Percentiles rank a stretch among this genome's conserved stretches.
Conservation (phyloP, 2,113 vertebrate genomes). For the Meleagris gallopavo region DNA sequence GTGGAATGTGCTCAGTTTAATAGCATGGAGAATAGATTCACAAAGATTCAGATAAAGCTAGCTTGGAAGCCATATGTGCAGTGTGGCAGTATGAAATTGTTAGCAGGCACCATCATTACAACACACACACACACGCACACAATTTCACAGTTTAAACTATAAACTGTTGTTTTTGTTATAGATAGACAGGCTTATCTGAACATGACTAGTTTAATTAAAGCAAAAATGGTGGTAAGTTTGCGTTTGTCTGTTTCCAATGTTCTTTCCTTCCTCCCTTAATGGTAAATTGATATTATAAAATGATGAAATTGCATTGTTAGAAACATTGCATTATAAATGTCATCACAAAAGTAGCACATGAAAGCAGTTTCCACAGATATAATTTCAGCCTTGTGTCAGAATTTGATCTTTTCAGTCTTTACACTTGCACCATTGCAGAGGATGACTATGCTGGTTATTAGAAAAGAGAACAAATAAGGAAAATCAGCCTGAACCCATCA, state of each 20-base stretch:
- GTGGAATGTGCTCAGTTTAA: slow-evolving; percentile 79
- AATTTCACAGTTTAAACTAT: slow-evolving; percentile 75
- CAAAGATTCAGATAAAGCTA: slow-evolving; percentile 80
- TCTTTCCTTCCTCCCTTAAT: slow-evolving; percentile 50
- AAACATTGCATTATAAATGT: slow-evolving; percentile 62
- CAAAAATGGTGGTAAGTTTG: slow-evolving; percentile 51
- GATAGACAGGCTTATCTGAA: slow-evolving; percentile 72
- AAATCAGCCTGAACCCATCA: background rate
- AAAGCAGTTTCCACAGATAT: slow-evolving; percentile 59
- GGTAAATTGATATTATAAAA: slow-evolving; percentile 79
- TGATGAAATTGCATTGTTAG: slow-evolving; percentile 70
- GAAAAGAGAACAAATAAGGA: slow-evolving; percentile 1
- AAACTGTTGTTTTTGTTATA: slow-evolving; percentile 74
- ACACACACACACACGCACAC: background rate
- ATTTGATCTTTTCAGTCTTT: slow-evolving; percentile 41
- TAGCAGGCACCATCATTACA: slow-evolving; percentile 73
- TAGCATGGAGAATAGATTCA: slow-evolving; percentile 79
- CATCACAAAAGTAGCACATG: slow-evolving; percentile 52
- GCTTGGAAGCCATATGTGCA: slow-evolving; percentile 78
- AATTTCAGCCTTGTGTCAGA: slow-evolving; percentile 51
- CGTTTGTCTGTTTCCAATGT: slow-evolving; percentile 5
- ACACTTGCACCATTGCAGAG: slow-evolving; percentile 38
- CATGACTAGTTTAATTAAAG: slow-evolving; percentile 67
- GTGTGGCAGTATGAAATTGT: slow-evolving; percentile 75
- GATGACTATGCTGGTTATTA: background rate